Percentiles rank a stretch among this genome's conserved stretches.
Conservation (phyloP, 2,113 vertebrate species). For the Gobius niger region DNA sequence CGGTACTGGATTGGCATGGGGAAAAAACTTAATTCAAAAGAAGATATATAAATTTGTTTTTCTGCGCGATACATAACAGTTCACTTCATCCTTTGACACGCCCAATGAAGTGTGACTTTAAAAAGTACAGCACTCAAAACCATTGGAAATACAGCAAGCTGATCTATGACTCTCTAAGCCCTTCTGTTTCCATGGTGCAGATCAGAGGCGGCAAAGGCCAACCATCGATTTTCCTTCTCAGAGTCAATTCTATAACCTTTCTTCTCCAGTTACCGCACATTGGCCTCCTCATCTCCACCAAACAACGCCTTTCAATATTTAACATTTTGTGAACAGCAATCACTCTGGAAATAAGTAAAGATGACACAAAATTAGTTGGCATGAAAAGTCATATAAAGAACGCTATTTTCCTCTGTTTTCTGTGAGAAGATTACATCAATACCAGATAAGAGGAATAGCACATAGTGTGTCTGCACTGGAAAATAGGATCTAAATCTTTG, state of each 20-base stretch:
- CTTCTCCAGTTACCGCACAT: slow-evolving; percentile 34
- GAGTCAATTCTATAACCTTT: slow-evolving; percentile 67
- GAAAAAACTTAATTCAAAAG: too few species aligned
- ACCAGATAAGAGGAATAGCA: not conserved
- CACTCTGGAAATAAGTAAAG: slow-evolving; percentile 4
- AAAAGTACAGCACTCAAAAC: slow-evolving; percentile 57
- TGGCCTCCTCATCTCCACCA: slow-evolving; percentile 31
- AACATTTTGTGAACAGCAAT: slow-evolving; percentile 7
- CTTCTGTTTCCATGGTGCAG: slow-evolving; percentile 68
- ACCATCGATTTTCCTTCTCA: slow-evolving; percentile 62
- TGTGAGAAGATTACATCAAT: not conserved
- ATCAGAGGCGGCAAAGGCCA: slow-evolving; percentile 65
- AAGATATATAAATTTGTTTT: too few species aligned
- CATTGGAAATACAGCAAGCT: slow-evolving; percentile 50
- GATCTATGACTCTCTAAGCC: slow-evolving; percentile 61
- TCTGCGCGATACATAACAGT: slow-evolving; percentile 12
- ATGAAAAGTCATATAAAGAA: slow-evolving; percentile 34
- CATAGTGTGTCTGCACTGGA: not conserved
- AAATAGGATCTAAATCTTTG: slow-evolving; percentile 12
- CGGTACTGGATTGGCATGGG: too few species aligned
- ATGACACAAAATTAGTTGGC: slow-evolving; percentile 4
- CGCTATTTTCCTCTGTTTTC: not conserved
- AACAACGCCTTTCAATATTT: slow-evolving; percentile 39
- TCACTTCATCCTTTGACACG: slow-evolving; percentile 48
- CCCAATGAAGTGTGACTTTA: slow-evolving; percentile 44